Evolutionary conservation across 1,140 invertebrate species (phyloP).

Genomic region (Drosophila pectinifera): DNA sequence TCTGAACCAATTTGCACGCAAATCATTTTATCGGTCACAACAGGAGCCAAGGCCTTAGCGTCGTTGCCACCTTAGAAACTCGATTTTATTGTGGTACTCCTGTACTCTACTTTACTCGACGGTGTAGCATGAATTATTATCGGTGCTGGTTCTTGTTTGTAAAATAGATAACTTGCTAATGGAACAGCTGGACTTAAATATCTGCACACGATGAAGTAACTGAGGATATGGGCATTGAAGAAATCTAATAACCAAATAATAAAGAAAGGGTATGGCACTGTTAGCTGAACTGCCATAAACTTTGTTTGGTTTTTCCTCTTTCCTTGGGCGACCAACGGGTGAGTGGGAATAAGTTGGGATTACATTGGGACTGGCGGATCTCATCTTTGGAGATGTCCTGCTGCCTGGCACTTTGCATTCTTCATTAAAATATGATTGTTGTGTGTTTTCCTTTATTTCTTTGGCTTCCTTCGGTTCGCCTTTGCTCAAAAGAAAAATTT

Average conservation of each 20-base stretch:
- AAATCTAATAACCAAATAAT: not conserved
- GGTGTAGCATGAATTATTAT: not conserved
- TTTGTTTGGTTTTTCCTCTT: conserved; percentile 7
- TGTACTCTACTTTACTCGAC: conserved; percentile 15
- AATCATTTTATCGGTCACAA: conserved; percentile 75
- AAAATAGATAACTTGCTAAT: not conserved
- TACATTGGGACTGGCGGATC: conserved; percentile 20
- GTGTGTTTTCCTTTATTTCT: conserved; percentile 65
- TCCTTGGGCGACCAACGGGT: conserved; percentile 17
- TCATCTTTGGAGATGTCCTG: conserved; percentile 25
- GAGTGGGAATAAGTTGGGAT: conserved; percentile 28
- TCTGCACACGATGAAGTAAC: too few species aligned
- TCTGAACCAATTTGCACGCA: conserved; percentile 74
- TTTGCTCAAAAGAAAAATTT: conserved; percentile 38
- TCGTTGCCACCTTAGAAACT: conserved; percentile 26
- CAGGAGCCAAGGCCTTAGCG: conserved; percentile 14
- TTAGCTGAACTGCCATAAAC: not conserved
- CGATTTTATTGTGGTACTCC: conserved; percentile 15
- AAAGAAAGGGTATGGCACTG: not conserved
- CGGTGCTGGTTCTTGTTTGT: not conserved
- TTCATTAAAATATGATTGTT: conserved; percentile 78
- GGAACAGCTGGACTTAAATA: too few species aligned
- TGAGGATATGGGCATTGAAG: not conserved
- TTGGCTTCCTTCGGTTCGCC: conserved; percentile 46
- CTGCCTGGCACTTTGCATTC: conserved; percentile 56